These are phyloP conservation scores for Hyalella azteca DNA, from an alignment of 2,888 invertebrate genomes.

Conservation along the genomic window DNA sequence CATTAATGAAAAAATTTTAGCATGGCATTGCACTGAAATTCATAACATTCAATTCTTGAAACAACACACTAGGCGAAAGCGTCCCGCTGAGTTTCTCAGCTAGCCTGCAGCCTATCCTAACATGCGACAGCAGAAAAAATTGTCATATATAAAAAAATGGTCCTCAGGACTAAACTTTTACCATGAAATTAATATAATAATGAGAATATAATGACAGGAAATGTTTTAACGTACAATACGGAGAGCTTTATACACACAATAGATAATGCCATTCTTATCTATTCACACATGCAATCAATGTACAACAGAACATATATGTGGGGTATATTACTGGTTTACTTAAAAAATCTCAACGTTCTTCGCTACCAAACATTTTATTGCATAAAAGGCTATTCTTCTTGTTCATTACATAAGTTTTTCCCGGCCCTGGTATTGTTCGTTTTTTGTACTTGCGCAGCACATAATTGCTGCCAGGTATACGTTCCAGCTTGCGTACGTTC, in stretches of 20 bases:
- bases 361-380: slow-evolving; percentile 50
- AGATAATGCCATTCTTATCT: slow-evolving; percentile 13
- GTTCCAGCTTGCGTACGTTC: slow-evolving; percentile 70
- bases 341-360: background rate
- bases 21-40: too few relatives aligned
- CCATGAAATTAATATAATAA: too few relatives aligned
- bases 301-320: background rate
- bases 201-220: background rate
- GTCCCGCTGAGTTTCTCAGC: too few relatives aligned
- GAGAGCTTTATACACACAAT: slow-evolving; percentile 7
- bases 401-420: slow-evolving; percentile 57
- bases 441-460: slow-evolving; percentile 64
- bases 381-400: slow-evolving; percentile 57
- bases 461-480: slow-evolving; percentile 72
- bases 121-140: too few relatives aligned
- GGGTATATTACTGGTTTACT: background rate
- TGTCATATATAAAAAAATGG: too few relatives aligned
- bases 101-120: too few relatives aligned
- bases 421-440: slow-evolving; percentile 45
- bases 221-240: slow-evolving; percentile 3
- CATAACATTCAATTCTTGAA: too few relatives aligned
- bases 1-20: too few relatives aligned
- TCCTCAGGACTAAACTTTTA: too few relatives aligned
- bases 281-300: slow-evolving; percentile 13
- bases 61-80: too few relatives aligned